Evolutionary conservation across 2,113 vertebrate species (phyloP).

Genomic region (Podiceps cristatus): DNA sequence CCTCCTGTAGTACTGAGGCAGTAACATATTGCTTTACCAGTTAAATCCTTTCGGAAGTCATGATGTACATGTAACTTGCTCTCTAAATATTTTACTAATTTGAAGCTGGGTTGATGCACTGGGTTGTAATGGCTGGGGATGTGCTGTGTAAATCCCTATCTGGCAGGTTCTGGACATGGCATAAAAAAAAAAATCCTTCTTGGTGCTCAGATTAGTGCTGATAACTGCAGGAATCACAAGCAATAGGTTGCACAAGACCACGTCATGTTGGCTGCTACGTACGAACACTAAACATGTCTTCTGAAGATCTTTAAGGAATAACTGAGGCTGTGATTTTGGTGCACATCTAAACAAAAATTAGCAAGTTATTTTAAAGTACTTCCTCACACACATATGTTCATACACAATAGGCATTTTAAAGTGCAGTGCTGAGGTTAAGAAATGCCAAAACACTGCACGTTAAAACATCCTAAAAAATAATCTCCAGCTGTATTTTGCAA

Average conservation of each 20-base stretch:
- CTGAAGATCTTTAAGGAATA: conserved; percentile 19
- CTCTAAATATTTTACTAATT: conserved; percentile 55
- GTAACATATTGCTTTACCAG: conserved; percentile 44
- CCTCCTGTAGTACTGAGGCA: conserved; percentile 32
- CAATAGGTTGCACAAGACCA: not conserved
- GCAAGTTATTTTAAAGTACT: conserved; percentile 3
- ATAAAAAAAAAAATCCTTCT: conserved; percentile 36
- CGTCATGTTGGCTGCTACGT: not conserved
- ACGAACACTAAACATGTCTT: not conserved
- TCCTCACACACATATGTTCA: not conserved
- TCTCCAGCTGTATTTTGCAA: not conserved
- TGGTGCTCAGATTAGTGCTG: conserved; percentile 59
- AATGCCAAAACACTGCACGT: not conserved
- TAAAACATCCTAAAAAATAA: not conserved
- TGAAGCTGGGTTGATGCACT: conserved; percentile 21
- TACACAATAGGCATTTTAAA: not conserved
- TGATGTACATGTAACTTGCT: not conserved
- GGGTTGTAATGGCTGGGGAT: conserved; percentile 43
- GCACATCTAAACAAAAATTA: conserved; percentile 13
- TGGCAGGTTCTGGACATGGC: not conserved
- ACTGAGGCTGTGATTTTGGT: not conserved
- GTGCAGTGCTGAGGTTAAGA: not conserved
- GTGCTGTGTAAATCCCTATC: conserved; percentile 40
- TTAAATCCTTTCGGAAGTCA: conserved; percentile 47
- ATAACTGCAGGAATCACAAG: conserved; percentile 34